A percentile compares a stretch with the other conserved stretches of the same genome.
These are phyloP conservation scores for Cartodere bifasciata DNA, from an alignment of 2,888 invertebrate species.

Conservation along the genomic window DNA sequence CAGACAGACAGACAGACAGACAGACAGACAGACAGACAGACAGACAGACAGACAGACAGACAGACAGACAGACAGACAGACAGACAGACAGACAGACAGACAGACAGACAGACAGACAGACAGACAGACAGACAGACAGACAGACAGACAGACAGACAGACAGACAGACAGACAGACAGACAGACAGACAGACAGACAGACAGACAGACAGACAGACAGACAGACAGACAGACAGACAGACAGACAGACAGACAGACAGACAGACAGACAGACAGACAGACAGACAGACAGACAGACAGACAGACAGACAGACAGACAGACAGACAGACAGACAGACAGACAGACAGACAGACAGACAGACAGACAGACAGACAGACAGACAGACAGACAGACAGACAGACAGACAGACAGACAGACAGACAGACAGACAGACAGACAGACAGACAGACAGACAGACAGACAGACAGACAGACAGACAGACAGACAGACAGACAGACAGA, in stretches of 20 bases:
- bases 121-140: constrained; percentile 2
- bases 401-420: constrained; percentile 2
- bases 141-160: constrained; percentile 2
- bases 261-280: constrained; percentile 2
- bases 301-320: constrained; percentile 2
- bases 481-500: constrained; percentile 2
- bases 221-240: constrained; percentile 2
- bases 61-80: neutral
- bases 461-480: constrained; percentile 2
- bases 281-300: constrained; percentile 2
- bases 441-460: constrained; percentile 2
- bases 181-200: constrained; percentile 2
- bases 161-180: constrained; percentile 2
- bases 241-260: constrained; percentile 2
- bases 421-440: constrained; percentile 2
- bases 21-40: neutral
- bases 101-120: neutral
- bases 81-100: neutral
- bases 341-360: constrained; percentile 2
- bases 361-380: constrained; percentile 2
- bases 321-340: constrained; percentile 1
- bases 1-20: neutral
- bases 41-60: neutral
- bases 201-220: constrained; percentile 2
- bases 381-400: constrained; percentile 2